Conservation (phyloP, 2,888 invertebrate species). For the Autographa gamma region DNA sequence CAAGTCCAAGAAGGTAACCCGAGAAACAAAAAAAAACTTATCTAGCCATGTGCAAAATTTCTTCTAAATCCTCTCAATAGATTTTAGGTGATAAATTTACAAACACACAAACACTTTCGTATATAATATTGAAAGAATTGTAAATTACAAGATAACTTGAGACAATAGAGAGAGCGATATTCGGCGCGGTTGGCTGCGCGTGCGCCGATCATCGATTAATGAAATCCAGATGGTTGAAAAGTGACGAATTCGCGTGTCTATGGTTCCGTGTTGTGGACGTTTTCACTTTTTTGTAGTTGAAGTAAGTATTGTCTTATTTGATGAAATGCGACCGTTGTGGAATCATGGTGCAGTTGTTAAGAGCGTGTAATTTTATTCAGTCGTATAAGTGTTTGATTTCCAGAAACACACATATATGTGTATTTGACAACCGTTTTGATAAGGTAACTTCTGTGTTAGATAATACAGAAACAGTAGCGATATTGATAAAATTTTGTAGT, state of each 20-base stretch:
- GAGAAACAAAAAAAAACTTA: not conserved
- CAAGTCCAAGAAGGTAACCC: not conserved
- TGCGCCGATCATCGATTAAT: conserved; percentile 75
- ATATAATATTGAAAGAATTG: conserved; percentile 50
- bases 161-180: conserved; percentile 82
- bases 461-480: too few species aligned
- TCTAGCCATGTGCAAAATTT: not conserved
- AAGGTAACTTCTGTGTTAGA: too few species aligned
- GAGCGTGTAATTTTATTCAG: not conserved
- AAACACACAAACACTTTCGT: not conserved
- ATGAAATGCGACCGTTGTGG: not conserved
- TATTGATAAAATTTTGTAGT: too few species aligned
- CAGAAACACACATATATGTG: not conserved
- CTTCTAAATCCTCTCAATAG: not conserved
- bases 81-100: not conserved
- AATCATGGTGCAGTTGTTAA: not conserved
- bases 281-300: conserved; percentile 2
- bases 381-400: not conserved
- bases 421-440: not conserved
- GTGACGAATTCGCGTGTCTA: conserved; percentile 56
- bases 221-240: conserved; percentile 69
- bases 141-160: conserved; percentile 72
- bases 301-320: not conserved
- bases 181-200: conserved; percentile 59
- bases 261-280: conserved; percentile 2